Base-by-base conservation (phyloP, 2,888 invertebrate species). In the Seira sanloemensis region DNA sequence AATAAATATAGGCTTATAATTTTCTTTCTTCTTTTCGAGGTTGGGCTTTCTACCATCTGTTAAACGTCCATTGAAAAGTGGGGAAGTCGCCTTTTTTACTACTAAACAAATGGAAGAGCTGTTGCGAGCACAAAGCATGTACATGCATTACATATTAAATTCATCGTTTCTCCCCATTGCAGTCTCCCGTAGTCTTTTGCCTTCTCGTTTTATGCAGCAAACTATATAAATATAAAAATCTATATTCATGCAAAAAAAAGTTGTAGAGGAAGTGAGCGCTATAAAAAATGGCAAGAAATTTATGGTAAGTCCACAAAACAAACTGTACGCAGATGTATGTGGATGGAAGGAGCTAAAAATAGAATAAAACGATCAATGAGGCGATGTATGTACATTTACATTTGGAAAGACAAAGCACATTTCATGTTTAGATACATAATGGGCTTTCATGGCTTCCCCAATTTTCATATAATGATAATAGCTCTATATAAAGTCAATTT, bases 311-410 rank as follows among this genome's bases (percentile, higher is more conserved):
- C n/a, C 37, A 27, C 71, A 78, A 73, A 73, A 72, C 25, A 79
- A 79, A 66, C 71, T 68, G 58, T 54, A 80, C 79, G 27, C 73
- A 79, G 76, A 76, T 73, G 73, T 77, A 77, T 50, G 27, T 72
- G 69, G 50, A 76, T 72, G 37, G 75, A 74, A 58, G 2, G 26
- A 46, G 82, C 88, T 88, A 88, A 88, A 87, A 87, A 88, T 88
- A 88, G 88, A 77, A 83, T 50, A 65, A 78, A 76, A 84, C 88
- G 88, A 88, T 88, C 88, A 88, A 88, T 88, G 88, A 86, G 84
- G 84, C 79, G 84, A 86, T 76, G 81, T 71, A 76, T 54, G 54
- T 76, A 54, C 71, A 37, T 80, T 78, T 67, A 62, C 58, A 62
- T 71, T 71, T 69, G 68, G 58, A 25, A 54, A 18, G 37, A 26